Evolutionary conservation across 1,140 invertebrate genomes (phyloP).

Genomic region (Ceratosolen solmsi): DNA sequence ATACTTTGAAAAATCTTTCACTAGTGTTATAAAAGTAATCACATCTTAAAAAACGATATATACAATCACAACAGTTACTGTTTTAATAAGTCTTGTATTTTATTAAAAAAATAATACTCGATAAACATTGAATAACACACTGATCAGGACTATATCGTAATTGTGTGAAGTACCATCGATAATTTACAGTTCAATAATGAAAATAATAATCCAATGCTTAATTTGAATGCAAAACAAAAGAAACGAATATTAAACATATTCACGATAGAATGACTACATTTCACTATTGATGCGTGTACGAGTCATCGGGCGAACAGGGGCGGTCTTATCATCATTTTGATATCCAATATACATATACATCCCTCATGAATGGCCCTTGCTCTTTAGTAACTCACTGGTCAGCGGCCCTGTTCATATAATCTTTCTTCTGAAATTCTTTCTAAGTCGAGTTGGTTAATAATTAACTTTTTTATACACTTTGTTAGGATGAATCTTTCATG

Average conservation of each 20-base stretch:
- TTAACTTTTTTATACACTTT: background rate
- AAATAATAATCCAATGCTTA: background rate
- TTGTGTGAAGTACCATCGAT: background rate
- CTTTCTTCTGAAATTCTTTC: background rate
- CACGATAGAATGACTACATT: background rate
- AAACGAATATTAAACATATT: background rate
- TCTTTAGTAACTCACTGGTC: constrained; percentile 66
- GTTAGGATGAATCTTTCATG: background rate
- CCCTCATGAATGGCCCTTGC: constrained; percentile 59
- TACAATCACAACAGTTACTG: no score
- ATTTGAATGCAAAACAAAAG: background rate
- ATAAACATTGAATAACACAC: no score
- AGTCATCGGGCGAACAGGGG: constrained; percentile 62
- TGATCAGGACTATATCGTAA: no score
- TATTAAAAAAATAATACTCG: no score
- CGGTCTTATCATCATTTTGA: constrained; percentile 66
- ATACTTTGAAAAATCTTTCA: no score
- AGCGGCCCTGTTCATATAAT: constrained; percentile 58
- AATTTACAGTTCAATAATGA: background rate
- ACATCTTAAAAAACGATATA: no score
- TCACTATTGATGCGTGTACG: constrained; percentile 19
- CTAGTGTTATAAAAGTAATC: no score
- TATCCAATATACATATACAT: constrained; percentile 67
- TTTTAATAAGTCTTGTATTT: no score
- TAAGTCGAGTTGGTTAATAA: background rate